Percentiles rank a stretch among this genome's conserved stretches.
Evolutionary conservation across 2,888 invertebrate species (phyloP).

Genomic region (Melolontha melolontha): DNA sequence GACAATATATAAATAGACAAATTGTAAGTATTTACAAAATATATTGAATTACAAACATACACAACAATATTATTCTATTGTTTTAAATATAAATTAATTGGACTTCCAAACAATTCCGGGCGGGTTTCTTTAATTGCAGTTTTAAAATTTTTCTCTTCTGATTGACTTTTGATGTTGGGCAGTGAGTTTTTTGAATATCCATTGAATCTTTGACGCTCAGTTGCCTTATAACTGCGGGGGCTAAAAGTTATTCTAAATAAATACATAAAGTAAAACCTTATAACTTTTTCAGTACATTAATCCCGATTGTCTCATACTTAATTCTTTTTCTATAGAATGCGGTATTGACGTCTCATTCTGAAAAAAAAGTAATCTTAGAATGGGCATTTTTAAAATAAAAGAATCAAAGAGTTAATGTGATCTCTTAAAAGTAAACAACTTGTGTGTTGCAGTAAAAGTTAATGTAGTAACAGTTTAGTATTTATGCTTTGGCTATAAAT

Average conservation of each 20-base stretch:
- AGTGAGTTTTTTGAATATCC: neutral
- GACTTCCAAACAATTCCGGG: slow-evolving; percentile 31
- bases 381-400: neutral
- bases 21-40: no score
- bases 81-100: slow-evolving; percentile 24
- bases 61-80: neutral
- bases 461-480: no score
- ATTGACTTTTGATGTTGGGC: slow-evolving; percentile 12
- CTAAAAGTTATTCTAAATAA: neutral
- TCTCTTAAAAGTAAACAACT: no score
- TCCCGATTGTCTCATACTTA: slow-evolving; percentile 74
- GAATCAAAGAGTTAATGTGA: no score
- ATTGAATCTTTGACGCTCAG: slow-evolving; percentile 12
- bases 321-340: slow-evolving; percentile 74
- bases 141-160: slow-evolving; percentile 5
- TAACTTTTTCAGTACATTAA: slow-evolving; percentile 63
- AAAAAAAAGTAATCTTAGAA: slow-evolving; percentile 28
- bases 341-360: slow-evolving; percentile 65
- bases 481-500: no score
- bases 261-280: slow-evolving; percentile 11
- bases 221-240: slow-evolving; percentile 32
- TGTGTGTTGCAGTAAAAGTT: no score
- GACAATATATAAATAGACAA: no score
- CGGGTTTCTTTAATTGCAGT: slow-evolving; percentile 17
- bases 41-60: no score